Evolutionary conservation across 2,113 vertebrate species (phyloP), one percentile per base, ranked within the genome.

Genomic region (Eonycteris spelaea): DNA sequence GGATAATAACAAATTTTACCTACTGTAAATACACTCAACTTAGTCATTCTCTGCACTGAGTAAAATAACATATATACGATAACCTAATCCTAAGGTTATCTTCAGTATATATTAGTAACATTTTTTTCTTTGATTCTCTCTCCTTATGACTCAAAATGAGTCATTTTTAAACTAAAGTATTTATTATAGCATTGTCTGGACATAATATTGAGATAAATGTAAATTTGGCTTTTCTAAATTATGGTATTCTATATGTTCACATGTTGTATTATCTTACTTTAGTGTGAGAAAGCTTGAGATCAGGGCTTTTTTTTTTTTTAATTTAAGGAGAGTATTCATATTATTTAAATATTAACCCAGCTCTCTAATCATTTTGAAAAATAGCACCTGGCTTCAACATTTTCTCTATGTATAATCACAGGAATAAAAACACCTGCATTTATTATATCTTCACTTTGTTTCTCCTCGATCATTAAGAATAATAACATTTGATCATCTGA

Each of bases 341-440:
- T 55, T 73, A 73, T 65, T 68, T 73, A 28, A 74, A 79, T 70
- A 82, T 80, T 77, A 65, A 14, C 28, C 30, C 70, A 71, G 7
- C 18, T 88, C 26, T 87, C 28, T 45, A 93, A 51, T 87, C 3
- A 65, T 77, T 95, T 77, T 80, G 53, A 70, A 88, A 91, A 85
- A 21, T 57, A 55, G 28, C 30, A 65, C 85, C 33, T 80, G 59
- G 12, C 38, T 77, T 88, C 35, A 71, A 77, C 0, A 1, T 79
- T 96, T 95, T 71, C 33, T 91, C 43, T 33, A 4, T 55, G 7
- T 48, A 79, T 35, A 74, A 93, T 63, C 65, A 38, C 19, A 33
- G 19, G 51, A 95, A 90, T 59, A 79, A 74, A 90, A 95, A 30
- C 59, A 77, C 53, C 74, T 96, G 63, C 24, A 53, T 80, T 89